Percentiles rank a stretch among this genome's conserved stretches.
These are phyloP conservation scores for Percina caprodes DNA, from an alignment of 2,113 vertebrate genomes.

Conservation along the genomic window DNA sequence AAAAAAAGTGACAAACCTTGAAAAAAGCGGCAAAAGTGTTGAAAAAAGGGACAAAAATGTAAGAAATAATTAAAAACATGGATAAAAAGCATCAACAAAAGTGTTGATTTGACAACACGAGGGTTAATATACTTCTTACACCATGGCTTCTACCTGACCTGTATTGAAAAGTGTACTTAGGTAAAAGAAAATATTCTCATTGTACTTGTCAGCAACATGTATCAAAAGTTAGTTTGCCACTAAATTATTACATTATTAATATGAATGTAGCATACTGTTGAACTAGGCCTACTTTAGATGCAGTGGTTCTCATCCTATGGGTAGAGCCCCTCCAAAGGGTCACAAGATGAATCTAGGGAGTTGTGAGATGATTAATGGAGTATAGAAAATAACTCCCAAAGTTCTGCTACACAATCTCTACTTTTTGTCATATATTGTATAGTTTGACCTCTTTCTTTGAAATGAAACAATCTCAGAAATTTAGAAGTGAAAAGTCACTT, in stretches of 20 bases:
- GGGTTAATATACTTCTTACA: not conserved
- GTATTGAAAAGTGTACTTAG: not conserved
- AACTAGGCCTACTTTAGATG: no score
- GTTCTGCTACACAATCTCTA: not conserved
- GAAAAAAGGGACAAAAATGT: no score
- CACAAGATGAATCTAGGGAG: no score
- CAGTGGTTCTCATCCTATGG: no score
- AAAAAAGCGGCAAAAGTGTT: no score
- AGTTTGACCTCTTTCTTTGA: not conserved
- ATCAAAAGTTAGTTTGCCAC: not conserved
- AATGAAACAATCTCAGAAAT: not conserved
- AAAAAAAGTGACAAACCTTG: no score
- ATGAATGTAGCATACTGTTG: not conserved
- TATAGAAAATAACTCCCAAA: not conserved
- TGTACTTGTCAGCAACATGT: no score
- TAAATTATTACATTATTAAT: not conserved
- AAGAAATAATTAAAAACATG: no score
- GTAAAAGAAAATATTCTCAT: no score
- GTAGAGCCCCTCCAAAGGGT: no score
- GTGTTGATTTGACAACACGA: no score
- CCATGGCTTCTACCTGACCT: not conserved
- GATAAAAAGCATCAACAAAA: no score
- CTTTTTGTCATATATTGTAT: not conserved
- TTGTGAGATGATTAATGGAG: not conserved
- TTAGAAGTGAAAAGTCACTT: not conserved